Percentiles rank a stretch among this genome's conserved stretches.
phyloP scores from a whole-genome alignment of 2,888 invertebrate species.

The Lydus trimaculatus region DNA sequence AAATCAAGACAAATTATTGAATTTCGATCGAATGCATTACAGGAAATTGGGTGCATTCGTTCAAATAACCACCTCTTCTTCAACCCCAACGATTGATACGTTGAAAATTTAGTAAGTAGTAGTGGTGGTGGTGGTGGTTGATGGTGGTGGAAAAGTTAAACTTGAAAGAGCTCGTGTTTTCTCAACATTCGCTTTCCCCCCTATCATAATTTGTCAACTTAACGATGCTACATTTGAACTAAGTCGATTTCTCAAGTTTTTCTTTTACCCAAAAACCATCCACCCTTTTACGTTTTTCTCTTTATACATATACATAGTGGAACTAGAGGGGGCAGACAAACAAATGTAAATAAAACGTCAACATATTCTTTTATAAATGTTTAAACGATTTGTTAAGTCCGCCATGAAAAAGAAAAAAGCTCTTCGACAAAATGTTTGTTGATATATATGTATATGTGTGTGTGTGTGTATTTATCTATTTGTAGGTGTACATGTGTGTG shows the following conservation, averaged over 20 bases:
- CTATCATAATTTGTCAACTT: slow-evolving; percentile 48
- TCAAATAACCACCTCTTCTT: not conserved
- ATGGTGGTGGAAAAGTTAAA: slow-evolving; percentile 29
- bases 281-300: not conserved
- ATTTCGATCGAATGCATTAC: not conserved
- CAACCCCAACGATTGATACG: not conserved
- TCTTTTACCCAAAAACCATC: slow-evolving; percentile 19
- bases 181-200: slow-evolving; percentile 40
- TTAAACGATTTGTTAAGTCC: slow-evolving; percentile 33
- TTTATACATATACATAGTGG: not conserved
- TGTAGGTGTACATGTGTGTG: not conserved
- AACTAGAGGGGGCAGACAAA: slow-evolving; percentile 36
- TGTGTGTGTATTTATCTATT: not conserved
- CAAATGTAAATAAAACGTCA: slow-evolving; percentile 48
- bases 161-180: slow-evolving; percentile 41
- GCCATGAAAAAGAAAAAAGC: slow-evolving; percentile 25
- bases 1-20: not conserved
- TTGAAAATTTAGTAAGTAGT: not conserved
- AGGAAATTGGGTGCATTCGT: too few relatives aligned
- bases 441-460: not conserved
- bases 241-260: slow-evolving; percentile 45
- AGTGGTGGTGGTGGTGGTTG: not conserved
- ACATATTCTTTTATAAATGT: slow-evolving; percentile 42
- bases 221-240: slow-evolving; percentile 47
- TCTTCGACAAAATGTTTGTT: slow-evolving; percentile 3